Evolutionary conservation across 2,113 vertebrate genomes (phyloP).

Genomic region (Catagonus wagneri): DNA sequence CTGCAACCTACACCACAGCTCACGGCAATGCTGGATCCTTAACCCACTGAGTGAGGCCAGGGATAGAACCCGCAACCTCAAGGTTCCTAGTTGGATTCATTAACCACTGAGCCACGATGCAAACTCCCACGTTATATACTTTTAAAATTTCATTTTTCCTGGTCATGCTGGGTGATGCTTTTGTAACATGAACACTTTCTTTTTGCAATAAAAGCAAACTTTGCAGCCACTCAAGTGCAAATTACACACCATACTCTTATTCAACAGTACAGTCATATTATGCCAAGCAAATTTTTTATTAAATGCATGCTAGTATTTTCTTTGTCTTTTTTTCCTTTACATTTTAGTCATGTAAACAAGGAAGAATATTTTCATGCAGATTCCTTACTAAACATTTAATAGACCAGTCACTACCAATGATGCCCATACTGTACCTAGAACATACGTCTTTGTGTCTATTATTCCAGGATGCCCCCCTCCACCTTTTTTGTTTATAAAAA

Average conservation of each 20-base stretch:
- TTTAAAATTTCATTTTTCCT: background rate
- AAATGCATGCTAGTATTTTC: background rate
- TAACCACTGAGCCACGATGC: too few species aligned
- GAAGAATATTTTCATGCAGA: background rate
- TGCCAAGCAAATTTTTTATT: background rate
- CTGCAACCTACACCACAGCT: too few species aligned
- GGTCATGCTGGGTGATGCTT: background rate
- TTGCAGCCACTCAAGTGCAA: background rate
- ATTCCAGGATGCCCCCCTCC: background rate
- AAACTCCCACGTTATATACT: background rate
- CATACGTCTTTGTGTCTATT: background rate
- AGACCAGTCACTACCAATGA: background rate
- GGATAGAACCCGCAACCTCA: too few species aligned
- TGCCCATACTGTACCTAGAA: background rate
- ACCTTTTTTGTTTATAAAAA: background rate
- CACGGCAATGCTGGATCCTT: too few species aligned
- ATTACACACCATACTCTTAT: background rate
- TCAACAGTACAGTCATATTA: background rate
- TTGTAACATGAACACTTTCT: background rate
- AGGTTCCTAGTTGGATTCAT: too few species aligned
- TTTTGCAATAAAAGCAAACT: conserved; percentile 28
- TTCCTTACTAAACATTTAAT: background rate
- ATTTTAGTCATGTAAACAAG: background rate
- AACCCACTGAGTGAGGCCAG: too few species aligned
- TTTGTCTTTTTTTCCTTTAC: background rate